These are phyloP conservation scores for Phyllotreta striolata DNA, from an alignment of 2,888 invertebrate species.

Conservation along the genomic window DNA sequence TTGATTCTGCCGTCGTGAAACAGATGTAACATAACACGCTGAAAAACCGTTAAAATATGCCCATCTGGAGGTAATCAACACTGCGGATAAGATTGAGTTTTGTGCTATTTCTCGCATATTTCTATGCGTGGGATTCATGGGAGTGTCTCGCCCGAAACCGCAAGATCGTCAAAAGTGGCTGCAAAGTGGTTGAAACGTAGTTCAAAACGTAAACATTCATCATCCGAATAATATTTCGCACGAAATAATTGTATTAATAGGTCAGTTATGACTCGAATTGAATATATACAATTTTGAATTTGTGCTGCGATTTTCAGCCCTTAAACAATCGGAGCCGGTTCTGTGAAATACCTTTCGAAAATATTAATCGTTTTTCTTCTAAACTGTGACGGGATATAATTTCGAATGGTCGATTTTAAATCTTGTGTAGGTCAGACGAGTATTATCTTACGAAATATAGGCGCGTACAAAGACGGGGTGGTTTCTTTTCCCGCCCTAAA, in stretches of 20 bases:
- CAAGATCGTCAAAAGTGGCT: slow-evolving; percentile 3
- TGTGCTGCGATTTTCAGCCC: no score
- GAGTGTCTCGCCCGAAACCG: slow-evolving; percentile 5
- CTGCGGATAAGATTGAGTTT: slow-evolving; percentile 3
- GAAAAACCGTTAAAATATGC: slow-evolving; percentile 9
- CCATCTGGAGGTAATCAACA: slow-evolving; percentile 12
- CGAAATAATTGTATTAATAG: no score
- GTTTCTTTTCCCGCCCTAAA: slow-evolving; percentile 24
- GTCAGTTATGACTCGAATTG: no score
- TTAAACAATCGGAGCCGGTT: slow-evolving; percentile 6
- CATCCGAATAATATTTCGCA: no score
- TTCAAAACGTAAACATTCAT: no score
- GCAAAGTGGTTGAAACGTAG: no score
- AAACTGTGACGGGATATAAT: slow-evolving; percentile 10
- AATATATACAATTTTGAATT: no score
- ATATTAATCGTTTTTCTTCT: slow-evolving; percentile 9
- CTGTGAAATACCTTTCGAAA: slow-evolving; percentile 3
- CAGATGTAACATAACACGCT: slow-evolving; percentile 8
- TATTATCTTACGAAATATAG: slow-evolving; percentile 23
- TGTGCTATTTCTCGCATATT: slow-evolving; percentile 13
- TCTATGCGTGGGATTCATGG: slow-evolving; percentile 8
- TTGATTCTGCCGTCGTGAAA: background rate
- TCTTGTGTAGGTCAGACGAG: slow-evolving; percentile 23
- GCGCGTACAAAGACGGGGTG: slow-evolving; percentile 17
- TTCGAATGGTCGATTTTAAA: slow-evolving; percentile 7